Evolutionary conservation across 2,888 invertebrate species (phyloP).

Genomic region (Tachystola acroxantha): DNA sequence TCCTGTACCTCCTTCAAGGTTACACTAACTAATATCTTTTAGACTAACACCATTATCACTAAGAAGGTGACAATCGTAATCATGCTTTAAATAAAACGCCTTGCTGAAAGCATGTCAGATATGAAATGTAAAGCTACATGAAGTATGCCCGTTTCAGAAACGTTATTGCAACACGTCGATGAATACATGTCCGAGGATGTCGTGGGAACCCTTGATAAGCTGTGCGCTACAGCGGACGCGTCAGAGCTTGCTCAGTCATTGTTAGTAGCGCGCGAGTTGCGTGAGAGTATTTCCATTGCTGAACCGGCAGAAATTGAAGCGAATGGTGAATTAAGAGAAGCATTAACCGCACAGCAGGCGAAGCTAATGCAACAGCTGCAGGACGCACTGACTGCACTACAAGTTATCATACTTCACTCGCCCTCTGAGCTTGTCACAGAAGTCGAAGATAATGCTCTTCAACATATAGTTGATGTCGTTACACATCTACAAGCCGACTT

Average conservation of each 20-base stretch:
- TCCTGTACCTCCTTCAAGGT: no score
- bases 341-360: background rate
- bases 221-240: slow-evolving; percentile 3
- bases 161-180: slow-evolving; percentile 13
- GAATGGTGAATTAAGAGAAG: background rate
- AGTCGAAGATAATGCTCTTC: background rate
- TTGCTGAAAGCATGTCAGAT: background rate
- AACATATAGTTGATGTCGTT: background rate
- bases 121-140: slow-evolving; percentile 2
- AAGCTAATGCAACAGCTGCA: slow-evolving; percentile 5
- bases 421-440: background rate
- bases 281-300: slow-evolving; percentile 5
- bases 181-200: slow-evolving; percentile 10
- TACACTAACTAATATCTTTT: no score
- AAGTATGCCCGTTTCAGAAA: slow-evolving; percentile 13
- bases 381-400: slow-evolving; percentile 2
- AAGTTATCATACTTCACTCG: background rate
- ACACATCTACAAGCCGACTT: slow-evolving; percentile 7
- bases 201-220: slow-evolving; percentile 5
- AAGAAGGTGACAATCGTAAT: no score
- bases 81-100: background rate
- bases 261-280: slow-evolving; percentile 11
- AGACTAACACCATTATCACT: no score
- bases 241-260: slow-evolving; percentile 13
- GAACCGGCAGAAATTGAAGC: background rate